Percentiles rank a stretch among this genome's conserved stretches.
phyloP scores from a whole-genome alignment of 1,140 invertebrate species.

The Steinernema khuongi region DNA sequence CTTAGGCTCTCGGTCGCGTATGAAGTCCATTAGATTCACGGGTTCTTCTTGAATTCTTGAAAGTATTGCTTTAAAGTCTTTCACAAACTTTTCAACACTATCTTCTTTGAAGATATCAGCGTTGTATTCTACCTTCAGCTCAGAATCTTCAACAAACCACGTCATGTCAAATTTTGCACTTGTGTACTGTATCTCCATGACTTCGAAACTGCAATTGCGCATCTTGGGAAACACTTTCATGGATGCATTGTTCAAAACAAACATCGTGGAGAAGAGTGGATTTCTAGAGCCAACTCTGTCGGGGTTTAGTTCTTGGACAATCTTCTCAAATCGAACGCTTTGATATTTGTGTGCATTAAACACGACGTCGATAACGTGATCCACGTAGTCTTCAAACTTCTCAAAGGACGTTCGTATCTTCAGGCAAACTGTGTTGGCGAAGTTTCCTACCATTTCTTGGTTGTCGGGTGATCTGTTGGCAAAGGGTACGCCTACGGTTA shows the following conservation, averaged over 20 bases:
- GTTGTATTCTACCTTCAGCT: slow-evolving; percentile 19
- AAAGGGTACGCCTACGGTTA: slow-evolving; percentile 13
- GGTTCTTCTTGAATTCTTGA: not conserved
- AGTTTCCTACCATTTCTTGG: slow-evolving; percentile 24
- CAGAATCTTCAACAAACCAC: slow-evolving; percentile 3
- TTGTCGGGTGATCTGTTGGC: slow-evolving; percentile 21
- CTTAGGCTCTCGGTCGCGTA: not conserved
- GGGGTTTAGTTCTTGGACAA: slow-evolving; percentile 15
- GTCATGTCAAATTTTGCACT: slow-evolving; percentile 12
- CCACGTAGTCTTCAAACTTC: not conserved
- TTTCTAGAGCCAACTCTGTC: not conserved
- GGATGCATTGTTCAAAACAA: slow-evolving; percentile 16
- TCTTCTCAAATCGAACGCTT: slow-evolving; percentile 10
- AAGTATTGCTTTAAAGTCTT: not conserved
- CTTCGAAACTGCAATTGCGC: not conserved
- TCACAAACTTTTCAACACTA: not conserved
- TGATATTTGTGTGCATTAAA: slow-evolving; percentile 18
- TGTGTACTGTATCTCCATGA: not conserved
- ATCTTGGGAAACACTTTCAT: not conserved
- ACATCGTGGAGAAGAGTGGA: slow-evolving; percentile 18
- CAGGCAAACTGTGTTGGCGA: slow-evolving; percentile 26
- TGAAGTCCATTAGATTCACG: not conserved
- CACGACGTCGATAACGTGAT: not conserved
- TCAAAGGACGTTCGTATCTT: not conserved
- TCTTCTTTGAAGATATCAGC: slow-evolving; percentile 4